phyloP scores from a whole-genome alignment of 2,797 vertebrate genomes.

The Heteromormyrus szaboi region DNA sequence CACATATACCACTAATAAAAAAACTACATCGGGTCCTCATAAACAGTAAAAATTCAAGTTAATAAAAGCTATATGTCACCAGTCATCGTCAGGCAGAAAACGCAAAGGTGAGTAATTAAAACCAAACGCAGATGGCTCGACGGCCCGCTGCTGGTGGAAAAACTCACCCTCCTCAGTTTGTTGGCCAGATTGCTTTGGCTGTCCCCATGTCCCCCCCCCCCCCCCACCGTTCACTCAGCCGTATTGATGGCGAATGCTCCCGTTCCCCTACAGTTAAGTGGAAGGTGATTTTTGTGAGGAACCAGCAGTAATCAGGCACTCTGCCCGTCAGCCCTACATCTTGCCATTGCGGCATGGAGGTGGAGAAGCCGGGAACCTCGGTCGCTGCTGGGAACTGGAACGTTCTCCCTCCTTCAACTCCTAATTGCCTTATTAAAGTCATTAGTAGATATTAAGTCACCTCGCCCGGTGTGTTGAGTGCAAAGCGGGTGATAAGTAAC shows the following conservation, averaged over 20 bases:
- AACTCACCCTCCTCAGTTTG: no score
- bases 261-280: background rate
- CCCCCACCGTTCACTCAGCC: background rate
- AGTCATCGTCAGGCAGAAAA: background rate
- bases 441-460: background rate
- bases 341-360: background rate
- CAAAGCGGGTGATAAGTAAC: background rate
- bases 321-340: background rate
- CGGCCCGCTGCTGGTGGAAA: background rate
- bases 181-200: background rate
- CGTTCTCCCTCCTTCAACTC: background rate
- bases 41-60: background rate
- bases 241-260: background rate
- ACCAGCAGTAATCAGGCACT: background rate
- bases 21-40: background rate
- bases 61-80: background rate
- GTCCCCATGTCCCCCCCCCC: background rate
- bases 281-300: background rate
- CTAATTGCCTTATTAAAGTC: constrained; percentile 9
- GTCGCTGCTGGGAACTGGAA: background rate
- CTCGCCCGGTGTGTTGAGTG: background rate
- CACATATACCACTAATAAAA: background rate
- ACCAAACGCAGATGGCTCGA: background rate
- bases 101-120: background rate
- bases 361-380: background rate